Evolutionary conservation across 1,140 invertebrate genomes (phyloP), one percentile per base, ranked within the genome.

Genomic region (Drosophila pseudoananassae): DNA sequence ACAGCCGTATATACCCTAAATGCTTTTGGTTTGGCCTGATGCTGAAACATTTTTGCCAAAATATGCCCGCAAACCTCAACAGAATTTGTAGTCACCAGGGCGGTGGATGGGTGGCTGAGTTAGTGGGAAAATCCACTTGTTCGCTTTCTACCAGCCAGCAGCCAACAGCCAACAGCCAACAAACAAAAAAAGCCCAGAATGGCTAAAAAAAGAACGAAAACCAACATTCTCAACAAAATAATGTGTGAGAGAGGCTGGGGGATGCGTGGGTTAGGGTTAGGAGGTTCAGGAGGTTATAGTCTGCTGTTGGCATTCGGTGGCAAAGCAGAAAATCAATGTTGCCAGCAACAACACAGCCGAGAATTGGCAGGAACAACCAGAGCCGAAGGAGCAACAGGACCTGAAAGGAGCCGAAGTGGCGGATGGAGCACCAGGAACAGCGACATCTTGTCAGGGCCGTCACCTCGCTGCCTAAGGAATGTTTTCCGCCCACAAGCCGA

Each of bases 61-160:
- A 88, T 87, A 76, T 87, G 75, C 78, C 83, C 78, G 83, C 83
- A 87, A 87, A 88, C 83, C 83, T 89, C 83, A 83, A 88, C 79
- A 79, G 79, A 56, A 88, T 83, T 82, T 88, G 73, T 55, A 38
- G 47, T 47, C 29, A 33, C 40, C 40, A 8, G 38, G 56, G 25
- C 15, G n/a, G 38, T 27, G 25, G 25, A 27, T 7, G 12, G 29
- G 29, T 43, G 38, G 45, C 31, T 29, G 40, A 36, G 64, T 52
- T 54, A 57, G 43, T 53, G 70, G 33, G 33, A 45, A 65, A 73
- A 82, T 66, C 70, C 61, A 79, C 76, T 76, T 80, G 69, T 57
- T 58, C 52, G 51, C 78, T 60, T 27, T 9, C 29, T 51, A 64
- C 63, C 63, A 17, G 6, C 40, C 40, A 17, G 4, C 43, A 15